phyloP scores from a whole-genome alignment of 2,113 vertebrate species.

The Suricata suricatta region DNA sequence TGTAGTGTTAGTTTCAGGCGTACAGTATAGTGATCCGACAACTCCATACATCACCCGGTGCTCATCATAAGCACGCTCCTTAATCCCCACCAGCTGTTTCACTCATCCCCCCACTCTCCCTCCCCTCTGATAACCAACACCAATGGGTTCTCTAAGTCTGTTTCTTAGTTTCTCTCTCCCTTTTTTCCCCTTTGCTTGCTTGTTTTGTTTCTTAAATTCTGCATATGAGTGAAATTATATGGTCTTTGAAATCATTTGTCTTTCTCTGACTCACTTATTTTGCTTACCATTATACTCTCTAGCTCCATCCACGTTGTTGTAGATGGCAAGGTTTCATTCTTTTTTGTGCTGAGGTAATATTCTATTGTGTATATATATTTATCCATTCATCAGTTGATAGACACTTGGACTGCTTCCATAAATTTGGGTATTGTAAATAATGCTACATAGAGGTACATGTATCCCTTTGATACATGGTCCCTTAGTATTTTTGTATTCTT shows the following conservation, averaged over 20 bases:
- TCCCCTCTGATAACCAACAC: not conserved
- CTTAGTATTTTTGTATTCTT: not conserved
- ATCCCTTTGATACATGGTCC: not conserved
- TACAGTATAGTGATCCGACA: not conserved
- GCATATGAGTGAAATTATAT: not conserved
- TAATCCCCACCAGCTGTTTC: not conserved
- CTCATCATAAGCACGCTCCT: not conserved
- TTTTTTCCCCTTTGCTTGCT: not conserved
- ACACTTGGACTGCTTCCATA: not conserved
- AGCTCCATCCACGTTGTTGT: not conserved
- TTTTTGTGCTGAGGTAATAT: not conserved
- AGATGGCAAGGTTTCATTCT: not conserved
- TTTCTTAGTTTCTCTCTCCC: not conserved
- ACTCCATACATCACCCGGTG: not conserved
- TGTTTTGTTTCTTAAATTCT: not conserved
- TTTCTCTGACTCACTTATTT: not conserved
- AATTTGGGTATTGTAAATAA: not conserved
- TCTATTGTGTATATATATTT: not conserved
- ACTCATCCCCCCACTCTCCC: not conserved
- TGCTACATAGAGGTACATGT: not conserved
- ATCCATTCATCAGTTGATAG: not conserved
- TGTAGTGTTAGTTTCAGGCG: not conserved
- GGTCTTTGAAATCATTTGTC: not conserved
- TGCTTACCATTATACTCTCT: not conserved
- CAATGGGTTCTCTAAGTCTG: not conserved